phyloP scores from a whole-genome alignment of 2,888 invertebrate species.

The Aricia artaxerxes region DNA sequence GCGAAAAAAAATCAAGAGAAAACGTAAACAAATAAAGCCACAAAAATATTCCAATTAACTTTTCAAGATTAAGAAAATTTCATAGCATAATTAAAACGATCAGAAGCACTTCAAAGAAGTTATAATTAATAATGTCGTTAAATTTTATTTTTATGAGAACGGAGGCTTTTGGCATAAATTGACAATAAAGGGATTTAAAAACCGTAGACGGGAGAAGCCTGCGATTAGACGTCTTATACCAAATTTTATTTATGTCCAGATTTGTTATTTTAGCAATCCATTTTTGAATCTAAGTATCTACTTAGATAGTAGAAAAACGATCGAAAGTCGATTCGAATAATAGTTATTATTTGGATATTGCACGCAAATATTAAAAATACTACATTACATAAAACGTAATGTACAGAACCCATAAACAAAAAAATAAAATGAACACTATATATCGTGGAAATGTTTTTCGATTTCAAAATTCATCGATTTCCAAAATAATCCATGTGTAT shows the following conservation, averaged over 20 bases:
- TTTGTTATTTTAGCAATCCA: not conserved
- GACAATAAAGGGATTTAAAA: slow-evolving; percentile 6
- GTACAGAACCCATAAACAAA: not conserved
- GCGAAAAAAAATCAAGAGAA: not conserved
- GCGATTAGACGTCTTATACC: not conserved
- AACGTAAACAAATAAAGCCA: not conserved
- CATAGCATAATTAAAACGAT: slow-evolving; percentile 18
- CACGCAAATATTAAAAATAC: not conserved
- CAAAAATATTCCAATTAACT: not conserved
- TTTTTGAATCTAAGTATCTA: not conserved
- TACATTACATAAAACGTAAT: not conserved
- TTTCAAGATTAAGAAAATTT: not conserved
- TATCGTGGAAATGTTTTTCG: not conserved
- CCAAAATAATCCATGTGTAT: not conserved
- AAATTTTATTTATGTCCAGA: not conserved
- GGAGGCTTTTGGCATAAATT: slow-evolving; percentile 10
- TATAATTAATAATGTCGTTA: slow-evolving; percentile 21
- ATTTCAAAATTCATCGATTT: not conserved
- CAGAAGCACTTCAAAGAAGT: slow-evolving; percentile 17
- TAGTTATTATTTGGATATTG: not conserved
- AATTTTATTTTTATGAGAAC: not conserved
- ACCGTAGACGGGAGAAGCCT: not conserved
- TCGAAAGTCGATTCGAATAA: too few relatives aligned
- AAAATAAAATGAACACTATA: not conserved
- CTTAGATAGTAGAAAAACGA: too few relatives aligned